A percentile compares a stretch with the other conserved stretches of the same genome.
Conservation (phyloP, 2,113 vertebrate species). For the Python bivittatus region DNA sequence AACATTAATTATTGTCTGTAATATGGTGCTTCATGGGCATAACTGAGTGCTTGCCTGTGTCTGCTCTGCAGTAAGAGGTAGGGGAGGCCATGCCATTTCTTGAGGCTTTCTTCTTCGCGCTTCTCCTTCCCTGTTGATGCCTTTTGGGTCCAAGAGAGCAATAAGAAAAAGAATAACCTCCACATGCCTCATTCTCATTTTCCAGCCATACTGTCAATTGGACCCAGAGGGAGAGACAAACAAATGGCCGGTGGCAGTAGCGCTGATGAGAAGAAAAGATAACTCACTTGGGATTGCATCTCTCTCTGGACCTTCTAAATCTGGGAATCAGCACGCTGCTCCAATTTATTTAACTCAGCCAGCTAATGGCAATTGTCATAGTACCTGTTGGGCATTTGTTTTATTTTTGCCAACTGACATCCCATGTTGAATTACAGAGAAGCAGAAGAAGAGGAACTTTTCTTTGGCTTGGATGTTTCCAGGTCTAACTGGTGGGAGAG, state of each 20-base stretch:
- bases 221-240: background rate
- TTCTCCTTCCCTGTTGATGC: background rate
- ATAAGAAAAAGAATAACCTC: background rate
- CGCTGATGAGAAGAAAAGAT: background rate
- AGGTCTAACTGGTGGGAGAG: background rate
- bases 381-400: no score
- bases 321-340: background rate
- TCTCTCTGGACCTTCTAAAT: background rate
- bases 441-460: background rate
- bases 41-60: background rate
- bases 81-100: background rate
- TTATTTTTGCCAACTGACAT: background rate
- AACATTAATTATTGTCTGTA: background rate
- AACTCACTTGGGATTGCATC: background rate
- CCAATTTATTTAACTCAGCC: background rate
- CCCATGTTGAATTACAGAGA: background rate
- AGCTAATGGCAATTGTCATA: no score
- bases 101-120: background rate
- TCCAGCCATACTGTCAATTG: background rate
- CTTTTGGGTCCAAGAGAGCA: background rate
- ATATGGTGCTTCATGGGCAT: background rate
- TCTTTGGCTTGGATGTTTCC: background rate
- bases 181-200: background rate
- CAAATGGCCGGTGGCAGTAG: background rate
- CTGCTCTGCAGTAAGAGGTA: background rate